Evolutionary conservation across 2,888 invertebrate species (phyloP).

Genomic region (Diarsia mendica): DNA sequence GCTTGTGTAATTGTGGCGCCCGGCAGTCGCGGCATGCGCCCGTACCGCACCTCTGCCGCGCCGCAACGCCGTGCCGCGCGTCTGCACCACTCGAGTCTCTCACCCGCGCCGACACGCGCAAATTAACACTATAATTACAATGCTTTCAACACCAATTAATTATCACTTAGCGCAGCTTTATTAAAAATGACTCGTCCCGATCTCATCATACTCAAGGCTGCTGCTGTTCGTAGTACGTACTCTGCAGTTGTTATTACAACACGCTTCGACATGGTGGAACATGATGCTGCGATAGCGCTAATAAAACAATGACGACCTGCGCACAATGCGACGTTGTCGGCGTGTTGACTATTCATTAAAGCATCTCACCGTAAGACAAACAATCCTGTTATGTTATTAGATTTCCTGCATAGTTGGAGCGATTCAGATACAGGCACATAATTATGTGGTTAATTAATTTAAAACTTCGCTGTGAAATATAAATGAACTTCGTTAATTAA

Average conservation of each 20-base stretch:
- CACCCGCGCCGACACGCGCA: conserved; percentile 57
- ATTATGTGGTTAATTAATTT: conserved; percentile 76
- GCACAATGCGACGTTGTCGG: conserved; percentile 75
- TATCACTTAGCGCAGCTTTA: conserved; percentile 74
- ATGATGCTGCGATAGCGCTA: conserved; percentile 67
- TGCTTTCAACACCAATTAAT: conserved; percentile 73
- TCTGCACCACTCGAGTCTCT: conserved; percentile 46
- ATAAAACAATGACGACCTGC: conserved; percentile 80
- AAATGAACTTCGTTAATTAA: conserved; percentile 72
- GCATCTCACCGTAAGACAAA: conserved; percentile 85
- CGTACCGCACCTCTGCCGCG: conserved; percentile 60
- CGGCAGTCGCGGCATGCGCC: conserved; percentile 81
- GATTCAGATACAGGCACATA: conserved; percentile 75
- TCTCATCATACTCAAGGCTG: conserved; percentile 25
- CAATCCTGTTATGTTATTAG: conserved; percentile 85
- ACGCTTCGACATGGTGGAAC: conserved; percentile 42
- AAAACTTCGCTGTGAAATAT: conserved; percentile 66
- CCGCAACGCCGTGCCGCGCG: conserved; percentile 43
- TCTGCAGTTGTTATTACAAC: conserved; percentile 58
- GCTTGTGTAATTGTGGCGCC: conserved; percentile 89
- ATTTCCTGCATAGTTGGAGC: conserved; percentile 80
- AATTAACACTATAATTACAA: conserved; percentile 73
- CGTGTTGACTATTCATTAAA: conserved; percentile 89
- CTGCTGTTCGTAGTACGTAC: background rate
- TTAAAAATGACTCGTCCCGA: conserved; percentile 51